Conservation (phyloP, 2,888 invertebrate genomes). For the Eristalis arbustorum region DNA sequence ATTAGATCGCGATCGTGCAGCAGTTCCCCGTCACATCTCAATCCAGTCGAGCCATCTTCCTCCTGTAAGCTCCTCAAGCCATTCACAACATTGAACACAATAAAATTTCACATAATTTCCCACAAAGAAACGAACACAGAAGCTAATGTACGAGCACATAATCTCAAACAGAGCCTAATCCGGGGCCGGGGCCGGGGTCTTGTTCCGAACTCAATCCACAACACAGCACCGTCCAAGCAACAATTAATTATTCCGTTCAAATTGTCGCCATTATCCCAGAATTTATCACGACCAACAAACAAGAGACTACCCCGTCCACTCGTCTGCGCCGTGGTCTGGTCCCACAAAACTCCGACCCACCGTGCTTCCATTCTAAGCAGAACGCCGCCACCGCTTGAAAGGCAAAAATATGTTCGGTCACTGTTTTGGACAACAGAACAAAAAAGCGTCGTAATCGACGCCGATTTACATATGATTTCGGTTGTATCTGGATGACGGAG, state of each 20-base stretch:
- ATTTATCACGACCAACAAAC: slow-evolving; percentile 49
- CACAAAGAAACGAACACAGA: neutral
- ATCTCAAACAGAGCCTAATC: neutral
- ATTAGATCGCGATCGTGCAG: neutral
- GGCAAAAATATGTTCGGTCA: slow-evolving; percentile 13
- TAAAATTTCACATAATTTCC: neutral
- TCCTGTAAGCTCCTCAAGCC: neutral
- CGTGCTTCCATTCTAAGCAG: slow-evolving; percentile 32
- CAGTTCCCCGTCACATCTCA: neutral
- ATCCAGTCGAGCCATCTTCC: neutral
- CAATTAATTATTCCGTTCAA: slow-evolving; percentile 52
- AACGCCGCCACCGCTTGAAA: slow-evolving; percentile 5
- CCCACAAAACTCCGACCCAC: neutral
- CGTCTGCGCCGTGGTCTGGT: neutral
- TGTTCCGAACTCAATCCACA: neutral
- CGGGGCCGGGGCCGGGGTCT: neutral
- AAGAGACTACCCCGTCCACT: slow-evolving; percentile 21
- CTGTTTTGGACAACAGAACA: slow-evolving; percentile 37
- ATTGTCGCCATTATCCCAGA: slow-evolving; percentile 44
- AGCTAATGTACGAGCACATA: neutral
- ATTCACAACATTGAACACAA: neutral
- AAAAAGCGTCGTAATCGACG: neutral
- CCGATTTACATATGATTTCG: neutral
- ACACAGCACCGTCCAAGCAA: neutral
- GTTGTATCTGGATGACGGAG: slow-evolving; percentile 6